Percentiles rank a stretch among this genome's conserved stretches.
Evolutionary conservation across 2,797 vertebrate genomes (phyloP).

Genomic region (Enteromius anoplus): DNA sequence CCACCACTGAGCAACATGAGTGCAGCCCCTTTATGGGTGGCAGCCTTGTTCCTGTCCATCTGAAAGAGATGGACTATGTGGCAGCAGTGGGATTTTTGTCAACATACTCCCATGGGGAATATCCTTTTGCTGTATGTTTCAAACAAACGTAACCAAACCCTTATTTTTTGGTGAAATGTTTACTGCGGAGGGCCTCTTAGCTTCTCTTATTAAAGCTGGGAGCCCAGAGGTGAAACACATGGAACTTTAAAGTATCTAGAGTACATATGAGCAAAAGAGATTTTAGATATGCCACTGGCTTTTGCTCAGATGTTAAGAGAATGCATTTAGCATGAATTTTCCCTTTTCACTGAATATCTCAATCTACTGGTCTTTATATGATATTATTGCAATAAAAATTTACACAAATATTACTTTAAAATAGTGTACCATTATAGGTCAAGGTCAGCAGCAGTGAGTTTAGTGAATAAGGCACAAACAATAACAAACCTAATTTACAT

Average conservation of each 20-base stretch:
- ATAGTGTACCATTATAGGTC: neutral
- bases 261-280: neutral
- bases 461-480: neutral
- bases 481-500: neutral
- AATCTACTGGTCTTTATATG: neutral
- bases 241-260: constrained; percentile 12
- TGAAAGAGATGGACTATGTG: constrained; percentile 34
- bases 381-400: neutral
- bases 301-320: neutral
- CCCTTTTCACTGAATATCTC: neutral
- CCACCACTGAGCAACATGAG: neutral
- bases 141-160: constrained; percentile 40
- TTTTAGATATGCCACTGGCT: too few relatives aligned
- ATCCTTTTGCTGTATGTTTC: constrained; percentile 37
- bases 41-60: constrained; percentile 39
- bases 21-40: constrained; percentile 40
- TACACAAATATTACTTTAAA: neutral
- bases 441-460: neutral
- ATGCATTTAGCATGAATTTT: neutral
- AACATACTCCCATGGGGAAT: constrained; percentile 31
- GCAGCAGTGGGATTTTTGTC: constrained; percentile 36
- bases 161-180: constrained; percentile 38
- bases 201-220: constrained; percentile 1
- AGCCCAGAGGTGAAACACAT: constrained; percentile 5
- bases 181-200: constrained; percentile 4